A percentile compares a stretch with the other conserved stretches of the same genome.
Conservation (phyloP, 1,140 invertebrate genomes). For the Ptiloglossa arizonensis region DNA sequence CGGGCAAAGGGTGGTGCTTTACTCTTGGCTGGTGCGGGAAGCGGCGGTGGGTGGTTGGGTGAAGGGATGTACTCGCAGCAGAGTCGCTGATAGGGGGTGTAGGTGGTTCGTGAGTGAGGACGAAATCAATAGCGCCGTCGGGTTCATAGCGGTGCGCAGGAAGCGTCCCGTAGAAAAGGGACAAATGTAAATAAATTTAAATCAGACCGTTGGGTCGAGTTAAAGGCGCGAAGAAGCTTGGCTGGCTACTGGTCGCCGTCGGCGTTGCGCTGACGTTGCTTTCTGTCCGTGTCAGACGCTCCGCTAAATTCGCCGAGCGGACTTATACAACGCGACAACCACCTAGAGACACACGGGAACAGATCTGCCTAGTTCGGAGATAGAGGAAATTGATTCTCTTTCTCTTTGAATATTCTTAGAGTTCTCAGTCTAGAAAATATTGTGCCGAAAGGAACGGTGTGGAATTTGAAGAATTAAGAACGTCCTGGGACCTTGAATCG, state of each 20-base stretch:
- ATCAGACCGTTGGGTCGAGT: slow-evolving; percentile 54
- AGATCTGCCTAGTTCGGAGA: too few species aligned
- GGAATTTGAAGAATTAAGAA: too few species aligned
- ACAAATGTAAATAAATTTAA: slow-evolving; percentile 74
- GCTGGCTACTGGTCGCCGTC: neutral
- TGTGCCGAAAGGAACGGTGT: too few species aligned
- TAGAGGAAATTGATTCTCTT: too few species aligned
- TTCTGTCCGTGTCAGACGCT: neutral
- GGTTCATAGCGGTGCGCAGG: slow-evolving; percentile 65
- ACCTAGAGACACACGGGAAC: too few species aligned
- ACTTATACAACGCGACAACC: too few species aligned
- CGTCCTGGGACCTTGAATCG: too few species aligned
- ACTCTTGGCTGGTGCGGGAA: slow-evolving; percentile 23
- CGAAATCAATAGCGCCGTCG: slow-evolving; percentile 70
- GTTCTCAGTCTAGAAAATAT: too few species aligned
- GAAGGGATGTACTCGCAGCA: slow-evolving; percentile 40
- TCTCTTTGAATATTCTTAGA: too few species aligned
- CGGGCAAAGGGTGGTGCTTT: slow-evolving; percentile 55
- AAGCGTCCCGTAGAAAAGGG: slow-evolving; percentile 66
- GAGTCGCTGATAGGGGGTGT: slow-evolving; percentile 53
- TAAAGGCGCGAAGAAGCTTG: slow-evolving; percentile 1
- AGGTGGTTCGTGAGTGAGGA: slow-evolving; percentile 65
- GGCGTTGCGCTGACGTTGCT: neutral
- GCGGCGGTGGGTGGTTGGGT: slow-evolving; percentile 8
- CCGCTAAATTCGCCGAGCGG: neutral